phyloP scores from a whole-genome alignment of 2,888 invertebrate genomes.

The Coenonympha arcania region DNA sequence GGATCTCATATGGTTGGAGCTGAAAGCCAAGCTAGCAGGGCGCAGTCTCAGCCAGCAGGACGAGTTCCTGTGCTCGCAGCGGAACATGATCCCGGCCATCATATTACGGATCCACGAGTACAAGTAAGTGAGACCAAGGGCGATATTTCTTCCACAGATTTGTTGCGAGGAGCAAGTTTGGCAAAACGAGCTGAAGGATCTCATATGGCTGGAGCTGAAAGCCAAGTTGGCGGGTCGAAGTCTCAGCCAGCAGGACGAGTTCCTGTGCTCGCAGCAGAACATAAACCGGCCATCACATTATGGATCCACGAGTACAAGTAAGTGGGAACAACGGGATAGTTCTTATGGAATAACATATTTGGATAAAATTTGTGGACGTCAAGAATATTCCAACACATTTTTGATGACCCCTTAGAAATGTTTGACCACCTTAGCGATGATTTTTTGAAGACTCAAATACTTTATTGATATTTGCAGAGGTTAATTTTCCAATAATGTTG shows the following conservation, averaged over 20 bases:
- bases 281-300: slow-evolving; percentile 80
- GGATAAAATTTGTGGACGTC: no score
- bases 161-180: slow-evolving; percentile 89
- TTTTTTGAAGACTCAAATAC: no score
- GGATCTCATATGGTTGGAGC: slow-evolving; percentile 92
- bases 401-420: no score
- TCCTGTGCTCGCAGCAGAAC: slow-evolving; percentile 81
- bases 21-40: slow-evolving; percentile 88
- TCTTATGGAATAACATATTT: no score
- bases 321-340: slow-evolving; percentile 10
- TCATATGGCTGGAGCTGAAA: slow-evolving; percentile 93
- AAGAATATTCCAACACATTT: no score
- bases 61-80: slow-evolving; percentile 80
- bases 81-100: slow-evolving; percentile 80
- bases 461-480: no score
- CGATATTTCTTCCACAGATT: slow-evolving; percentile 72
- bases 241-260: slow-evolving; percentile 84
- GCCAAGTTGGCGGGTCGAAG: slow-evolving; percentile 86
- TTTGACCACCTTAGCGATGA: no score
- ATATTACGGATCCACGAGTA: slow-evolving; percentile 85
- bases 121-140: slow-evolving; percentile 57
- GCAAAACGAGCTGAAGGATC: slow-evolving; percentile 91
- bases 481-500: no score
- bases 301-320: slow-evolving; percentile 85
- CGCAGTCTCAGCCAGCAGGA: slow-evolving; percentile 85